A percentile compares a stretch with the other conserved stretches of the same genome.
phyloP scores from a whole-genome alignment of 2,888 invertebrate genomes.

The Drosophila putrida region DNA sequence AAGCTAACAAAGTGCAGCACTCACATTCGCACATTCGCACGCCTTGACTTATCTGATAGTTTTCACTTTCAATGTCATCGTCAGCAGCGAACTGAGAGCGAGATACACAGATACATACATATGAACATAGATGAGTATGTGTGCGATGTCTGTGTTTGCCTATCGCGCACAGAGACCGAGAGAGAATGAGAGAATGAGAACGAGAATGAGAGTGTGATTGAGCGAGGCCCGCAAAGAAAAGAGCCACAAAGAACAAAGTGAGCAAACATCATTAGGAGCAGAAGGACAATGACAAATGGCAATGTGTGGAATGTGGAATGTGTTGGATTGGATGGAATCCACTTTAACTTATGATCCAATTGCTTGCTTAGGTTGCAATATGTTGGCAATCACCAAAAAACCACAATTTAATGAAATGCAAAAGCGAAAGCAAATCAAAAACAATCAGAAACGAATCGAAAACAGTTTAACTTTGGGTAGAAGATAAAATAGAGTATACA shows the following conservation, averaged over 20 bases:
- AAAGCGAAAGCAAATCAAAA: not conserved
- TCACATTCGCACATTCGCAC: slow-evolving; percentile 40
- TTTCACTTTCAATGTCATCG: slow-evolving; percentile 76
- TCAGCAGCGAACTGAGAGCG: slow-evolving; percentile 22
- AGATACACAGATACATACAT: slow-evolving; percentile 11
- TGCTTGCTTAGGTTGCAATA: not conserved
- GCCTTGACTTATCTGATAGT: slow-evolving; percentile 73
- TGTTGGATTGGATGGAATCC: not conserved
- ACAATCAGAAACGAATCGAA: too few species aligned
- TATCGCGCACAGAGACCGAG: too few species aligned
- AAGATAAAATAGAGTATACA: not conserved
- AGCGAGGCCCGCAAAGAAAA: not conserved
- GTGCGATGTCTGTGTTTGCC: too few species aligned
- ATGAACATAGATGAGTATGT: too few species aligned
- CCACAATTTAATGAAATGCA: too few species aligned
- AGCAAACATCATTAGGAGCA: not conserved
- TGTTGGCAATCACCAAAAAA: not conserved
- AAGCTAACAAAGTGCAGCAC: slow-evolving; percentile 65
- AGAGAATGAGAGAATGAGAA: too few species aligned
- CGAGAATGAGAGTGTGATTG: slow-evolving; percentile 2
- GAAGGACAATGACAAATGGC: slow-evolving; percentile 6
- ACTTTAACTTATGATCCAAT: slow-evolving; percentile 3
- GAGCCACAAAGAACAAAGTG: not conserved
- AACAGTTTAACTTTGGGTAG: not conserved
- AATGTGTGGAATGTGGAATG: not conserved